Percentiles rank a stretch among this genome's conserved stretches.
phyloP scores from a whole-genome alignment of 64 coral and sea anemone species.

The Acropora tenuis region DNA sequence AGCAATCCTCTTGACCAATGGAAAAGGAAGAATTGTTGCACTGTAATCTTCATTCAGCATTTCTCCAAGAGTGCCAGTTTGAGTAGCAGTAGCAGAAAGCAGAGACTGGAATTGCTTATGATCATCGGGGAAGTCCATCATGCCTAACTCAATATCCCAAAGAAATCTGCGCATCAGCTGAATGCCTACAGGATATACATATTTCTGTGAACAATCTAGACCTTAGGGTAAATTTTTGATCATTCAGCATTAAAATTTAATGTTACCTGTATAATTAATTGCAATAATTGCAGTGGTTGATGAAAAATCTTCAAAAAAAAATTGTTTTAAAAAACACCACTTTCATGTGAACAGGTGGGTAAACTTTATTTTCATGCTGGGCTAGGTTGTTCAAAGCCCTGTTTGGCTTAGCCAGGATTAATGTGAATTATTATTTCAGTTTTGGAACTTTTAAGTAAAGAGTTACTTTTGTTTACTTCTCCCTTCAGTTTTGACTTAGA shows the following conservation, averaged over 20 bases:
- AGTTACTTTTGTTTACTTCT: neutral
- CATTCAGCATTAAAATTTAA: too few species aligned
- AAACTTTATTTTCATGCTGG: too few species aligned
- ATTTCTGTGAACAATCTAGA: too few species aligned
- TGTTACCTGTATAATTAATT: too few species aligned
- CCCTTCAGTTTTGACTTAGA: neutral
- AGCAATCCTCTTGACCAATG: conserved; percentile 16
- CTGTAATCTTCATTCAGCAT: neutral
- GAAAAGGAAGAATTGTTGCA: neutral
- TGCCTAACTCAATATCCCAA: neutral
- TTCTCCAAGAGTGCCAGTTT: conserved; percentile 32
- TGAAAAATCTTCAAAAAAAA: too few species aligned
- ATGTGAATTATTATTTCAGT: too few species aligned
- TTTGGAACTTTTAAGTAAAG: neutral
- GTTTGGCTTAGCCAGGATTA: too few species aligned
- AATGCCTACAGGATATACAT: neutral
- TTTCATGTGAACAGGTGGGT: too few species aligned
- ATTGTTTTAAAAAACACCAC: neutral
- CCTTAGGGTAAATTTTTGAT: too few species aligned
- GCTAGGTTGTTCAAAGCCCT: too few species aligned
- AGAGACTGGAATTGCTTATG: neutral
- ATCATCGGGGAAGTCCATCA: conserved; percentile 2
- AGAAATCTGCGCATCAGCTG: conserved; percentile 32
- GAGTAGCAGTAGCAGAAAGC: neutral
- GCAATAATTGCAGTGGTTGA: too few species aligned